These are phyloP conservation scores for Watersipora subatra DNA, from an alignment of 1,140 invertebrate genomes.

Conservation along the genomic window DNA sequence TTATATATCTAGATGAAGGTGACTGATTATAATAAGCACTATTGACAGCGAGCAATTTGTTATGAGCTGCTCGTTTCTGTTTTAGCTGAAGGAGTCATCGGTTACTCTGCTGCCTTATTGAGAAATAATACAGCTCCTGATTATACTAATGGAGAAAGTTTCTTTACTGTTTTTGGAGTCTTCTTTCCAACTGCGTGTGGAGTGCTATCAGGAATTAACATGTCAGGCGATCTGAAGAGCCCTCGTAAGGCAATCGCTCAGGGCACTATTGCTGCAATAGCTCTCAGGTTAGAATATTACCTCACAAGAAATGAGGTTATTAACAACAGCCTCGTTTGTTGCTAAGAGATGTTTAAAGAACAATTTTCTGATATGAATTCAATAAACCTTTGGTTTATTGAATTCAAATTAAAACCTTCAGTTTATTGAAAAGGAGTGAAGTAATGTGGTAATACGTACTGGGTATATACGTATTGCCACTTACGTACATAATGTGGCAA, in stretches of 20 bases:
- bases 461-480: too few species aligned
- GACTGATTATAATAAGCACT: too few species aligned
- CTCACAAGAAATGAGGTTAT: slow-evolving; percentile 50
- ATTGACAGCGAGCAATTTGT: too few species aligned
- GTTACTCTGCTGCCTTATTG: slow-evolving; percentile 66
- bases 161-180: slow-evolving; percentile 67
- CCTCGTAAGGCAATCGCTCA: slow-evolving; percentile 83
- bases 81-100: slow-evolving; percentile 65
- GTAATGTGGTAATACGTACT: too few species aligned
- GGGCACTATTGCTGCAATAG: slow-evolving; percentile 52
- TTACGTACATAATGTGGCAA: too few species aligned
- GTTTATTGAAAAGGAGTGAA: too few species aligned
- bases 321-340: slow-evolving; percentile 62
- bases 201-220: slow-evolving; percentile 85
- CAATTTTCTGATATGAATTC: too few species aligned
- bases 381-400: too few species aligned
- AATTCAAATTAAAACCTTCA: too few species aligned
- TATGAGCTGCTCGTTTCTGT: too few species aligned
- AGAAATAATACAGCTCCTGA: slow-evolving; percentile 65
- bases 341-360: too few species aligned
- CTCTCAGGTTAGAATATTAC: slow-evolving; percentile 45
- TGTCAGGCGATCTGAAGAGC: slow-evolving; percentile 85
- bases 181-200: slow-evolving; percentile 38
- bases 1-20: too few species aligned
- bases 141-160: slow-evolving; percentile 49